Percentiles rank a stretch among this genome's conserved stretches.
Evolutionary conservation across 1,140 invertebrate genomes (phyloP).

Genomic region (Phortica variegata): DNA sequence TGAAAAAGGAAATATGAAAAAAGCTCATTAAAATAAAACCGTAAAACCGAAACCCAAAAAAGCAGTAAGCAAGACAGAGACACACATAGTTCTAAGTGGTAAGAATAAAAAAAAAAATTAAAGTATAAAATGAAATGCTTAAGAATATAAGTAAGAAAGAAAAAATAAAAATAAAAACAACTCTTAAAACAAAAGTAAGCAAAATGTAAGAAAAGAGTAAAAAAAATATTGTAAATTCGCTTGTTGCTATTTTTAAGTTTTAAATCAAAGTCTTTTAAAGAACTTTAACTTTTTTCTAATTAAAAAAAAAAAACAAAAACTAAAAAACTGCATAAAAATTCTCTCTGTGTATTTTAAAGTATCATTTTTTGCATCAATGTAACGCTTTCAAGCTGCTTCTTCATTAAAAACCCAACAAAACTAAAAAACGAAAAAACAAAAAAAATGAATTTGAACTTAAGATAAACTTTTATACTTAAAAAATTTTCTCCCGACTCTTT

Average conservation of each 20-base stretch:
- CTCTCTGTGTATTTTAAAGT: conserved; percentile 46
- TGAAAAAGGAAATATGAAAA: conserved; percentile 19
- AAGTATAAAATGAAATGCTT: conserved; percentile 21
- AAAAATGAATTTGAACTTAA: conserved; percentile 18
- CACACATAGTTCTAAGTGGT: conserved; percentile 21
- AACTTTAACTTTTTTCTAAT: conserved; percentile 46
- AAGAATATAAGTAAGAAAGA: no score
- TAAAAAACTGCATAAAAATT: conserved; percentile 29
- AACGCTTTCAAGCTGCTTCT: conserved; percentile 46
- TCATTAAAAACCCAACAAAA: conserved; percentile 32
- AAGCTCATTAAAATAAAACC: conserved; percentile 34
- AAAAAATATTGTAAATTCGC: conserved; percentile 47
- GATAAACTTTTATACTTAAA: conserved; percentile 41
- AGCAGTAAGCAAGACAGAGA: conserved; percentile 8
- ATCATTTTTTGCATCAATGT: conserved; percentile 50
- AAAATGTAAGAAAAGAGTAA: no score
- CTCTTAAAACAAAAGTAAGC: not conserved
- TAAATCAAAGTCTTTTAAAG: conserved; percentile 55
- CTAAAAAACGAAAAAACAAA: conserved; percentile 2
- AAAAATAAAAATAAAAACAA: conserved; percentile 7
- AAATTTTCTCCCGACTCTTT: conserved; percentile 46
- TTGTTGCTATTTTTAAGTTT: conserved; percentile 56
- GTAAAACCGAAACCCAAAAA: conserved; percentile 9
- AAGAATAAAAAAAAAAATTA: conserved; percentile 27
- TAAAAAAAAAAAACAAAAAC: conserved; percentile 24